These are phyloP conservation scores for Cotesia chilonis DNA, from an alignment of 1,140 invertebrate species.

Conservation along the genomic window DNA sequence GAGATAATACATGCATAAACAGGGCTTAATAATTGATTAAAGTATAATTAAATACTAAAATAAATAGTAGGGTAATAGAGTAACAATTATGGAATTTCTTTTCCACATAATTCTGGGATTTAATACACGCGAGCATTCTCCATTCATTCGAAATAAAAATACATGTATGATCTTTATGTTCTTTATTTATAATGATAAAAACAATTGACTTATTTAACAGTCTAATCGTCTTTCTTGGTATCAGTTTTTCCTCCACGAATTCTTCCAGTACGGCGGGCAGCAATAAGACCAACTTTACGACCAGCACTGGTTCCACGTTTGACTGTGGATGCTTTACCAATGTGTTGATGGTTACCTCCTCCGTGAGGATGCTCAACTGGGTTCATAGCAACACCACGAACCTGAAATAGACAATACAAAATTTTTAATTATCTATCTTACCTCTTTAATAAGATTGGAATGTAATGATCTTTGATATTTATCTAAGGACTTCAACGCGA, in stretches of 20 bases:
- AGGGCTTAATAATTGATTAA: too few species aligned
- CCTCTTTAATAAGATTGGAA: too few species aligned
- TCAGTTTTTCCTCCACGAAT: constrained; percentile 96
- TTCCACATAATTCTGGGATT: too few species aligned
- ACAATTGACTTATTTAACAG: constrained; percentile 43
- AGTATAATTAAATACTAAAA: too few species aligned
- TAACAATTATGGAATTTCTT: too few species aligned
- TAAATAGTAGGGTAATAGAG: too few species aligned
- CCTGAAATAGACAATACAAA: constrained; percentile 59
- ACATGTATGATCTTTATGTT: constrained; percentile 36
- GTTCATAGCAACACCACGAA: constrained; percentile 93
- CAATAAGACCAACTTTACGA: constrained; percentile 99
- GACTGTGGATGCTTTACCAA: constrained; percentile 99
- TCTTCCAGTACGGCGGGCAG: constrained; percentile 98
- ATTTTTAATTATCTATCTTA: too few species aligned
- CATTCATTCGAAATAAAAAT: neutral
- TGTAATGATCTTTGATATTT: too few species aligned
- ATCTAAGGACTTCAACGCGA: too few species aligned
- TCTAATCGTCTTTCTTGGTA: constrained; percentile 81
- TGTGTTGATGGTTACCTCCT: constrained; percentile 99
- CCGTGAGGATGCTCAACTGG: constrained; percentile 99
- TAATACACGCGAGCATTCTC: too few species aligned
- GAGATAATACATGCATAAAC: too few species aligned
- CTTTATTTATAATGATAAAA: constrained; percentile 52
- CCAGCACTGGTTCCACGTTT: constrained; percentile 97